These are phyloP conservation scores for Pseudorectes ferrugineus DNA, from an alignment of 2,113 vertebrate genomes.

Conservation along the genomic window DNA sequence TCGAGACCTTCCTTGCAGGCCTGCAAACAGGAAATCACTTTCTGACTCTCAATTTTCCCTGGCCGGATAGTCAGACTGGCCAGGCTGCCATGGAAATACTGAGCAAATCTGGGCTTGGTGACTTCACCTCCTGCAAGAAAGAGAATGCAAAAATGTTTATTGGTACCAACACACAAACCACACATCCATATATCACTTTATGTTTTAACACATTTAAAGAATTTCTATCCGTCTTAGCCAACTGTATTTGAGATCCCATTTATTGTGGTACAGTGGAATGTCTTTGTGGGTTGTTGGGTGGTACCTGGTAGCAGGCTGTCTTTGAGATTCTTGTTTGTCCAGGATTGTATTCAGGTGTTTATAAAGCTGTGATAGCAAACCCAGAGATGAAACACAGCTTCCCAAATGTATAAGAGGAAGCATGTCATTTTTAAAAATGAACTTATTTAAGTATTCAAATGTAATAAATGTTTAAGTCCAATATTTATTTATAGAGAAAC, in stretches of 20 bases:
- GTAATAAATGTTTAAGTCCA: neutral
- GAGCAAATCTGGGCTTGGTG: conserved; percentile 89
- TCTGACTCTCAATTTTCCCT: conserved; percentile 95
- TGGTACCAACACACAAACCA: neutral
- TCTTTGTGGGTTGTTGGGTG: neutral
- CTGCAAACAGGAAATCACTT: conserved; percentile 96
- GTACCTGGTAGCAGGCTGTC: neutral
- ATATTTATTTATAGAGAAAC: neutral
- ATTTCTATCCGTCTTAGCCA: neutral
- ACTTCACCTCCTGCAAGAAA: conserved; percentile 88
- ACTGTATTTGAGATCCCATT: neutral
- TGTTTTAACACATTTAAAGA: neutral
- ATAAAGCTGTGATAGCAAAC: neutral
- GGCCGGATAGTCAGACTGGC: conserved; percentile 92
- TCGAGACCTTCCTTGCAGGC: conserved; percentile 97
- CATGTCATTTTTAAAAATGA: neutral
- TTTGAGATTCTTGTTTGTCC: neutral
- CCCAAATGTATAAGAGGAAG: neutral
- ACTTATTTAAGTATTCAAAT: neutral
- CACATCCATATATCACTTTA: neutral
- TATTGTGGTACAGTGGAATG: neutral
- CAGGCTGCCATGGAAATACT: conserved; percentile 93
- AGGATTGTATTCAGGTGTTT: neutral
- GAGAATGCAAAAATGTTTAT: neutral
- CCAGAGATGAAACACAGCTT: neutral